Evolutionary conservation across 2,113 vertebrate species (phyloP).

Genomic region (Apeltes quadracus): DNA sequence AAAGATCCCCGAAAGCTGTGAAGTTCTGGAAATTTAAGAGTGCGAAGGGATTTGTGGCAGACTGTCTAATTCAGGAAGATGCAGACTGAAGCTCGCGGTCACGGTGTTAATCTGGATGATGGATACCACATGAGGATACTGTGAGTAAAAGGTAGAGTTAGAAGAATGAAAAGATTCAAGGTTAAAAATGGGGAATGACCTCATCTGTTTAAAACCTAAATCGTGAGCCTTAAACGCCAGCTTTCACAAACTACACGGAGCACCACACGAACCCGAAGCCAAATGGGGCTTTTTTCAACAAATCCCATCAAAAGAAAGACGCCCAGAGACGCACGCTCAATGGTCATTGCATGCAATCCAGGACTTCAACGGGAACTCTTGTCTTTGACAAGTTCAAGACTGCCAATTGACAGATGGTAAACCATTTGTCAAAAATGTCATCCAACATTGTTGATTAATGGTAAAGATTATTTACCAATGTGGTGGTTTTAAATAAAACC

Average conservation of each 20-base stretch:
- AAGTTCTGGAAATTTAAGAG: background rate
- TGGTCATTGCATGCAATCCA: background rate
- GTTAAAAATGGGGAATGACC: background rate
- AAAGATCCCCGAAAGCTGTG: background rate
- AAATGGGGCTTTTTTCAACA: background rate
- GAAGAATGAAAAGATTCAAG: background rate
- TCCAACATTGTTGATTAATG: background rate
- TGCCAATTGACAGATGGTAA: background rate
- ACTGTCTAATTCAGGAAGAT: background rate
- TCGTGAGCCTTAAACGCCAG: background rate
- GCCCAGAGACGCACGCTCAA: background rate
- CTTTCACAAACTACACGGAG: background rate
- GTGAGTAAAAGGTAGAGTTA: background rate
- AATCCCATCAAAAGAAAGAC: background rate
- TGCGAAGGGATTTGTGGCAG: background rate
- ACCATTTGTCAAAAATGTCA: background rate
- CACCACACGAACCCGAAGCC: constrained; percentile 22
- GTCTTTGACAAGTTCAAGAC: background rate
- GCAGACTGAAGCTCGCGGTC: background rate
- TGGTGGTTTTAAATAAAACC: background rate
- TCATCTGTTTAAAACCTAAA: background rate
- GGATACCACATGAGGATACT: background rate
- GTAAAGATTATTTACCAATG: background rate
- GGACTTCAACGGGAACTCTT: background rate
- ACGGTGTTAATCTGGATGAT: background rate